phyloP scores from a whole-genome alignment of 1,140 invertebrate species.

The Saccostrea glomerata region DNA sequence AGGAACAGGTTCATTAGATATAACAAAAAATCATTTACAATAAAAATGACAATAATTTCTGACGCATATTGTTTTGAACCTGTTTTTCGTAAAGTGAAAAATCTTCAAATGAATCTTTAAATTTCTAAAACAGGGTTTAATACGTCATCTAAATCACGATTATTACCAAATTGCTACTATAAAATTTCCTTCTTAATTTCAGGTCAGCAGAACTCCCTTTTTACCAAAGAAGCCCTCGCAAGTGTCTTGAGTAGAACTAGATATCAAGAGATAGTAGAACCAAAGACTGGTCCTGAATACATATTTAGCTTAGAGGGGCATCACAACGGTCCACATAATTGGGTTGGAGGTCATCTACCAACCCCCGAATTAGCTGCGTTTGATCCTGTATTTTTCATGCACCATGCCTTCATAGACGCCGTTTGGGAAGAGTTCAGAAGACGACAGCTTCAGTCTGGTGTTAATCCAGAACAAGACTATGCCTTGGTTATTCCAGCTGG shows the following conservation, averaged over 20 bases:
- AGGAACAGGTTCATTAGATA: not conserved
- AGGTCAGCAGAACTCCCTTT: not conserved
- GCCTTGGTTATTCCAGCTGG: not conserved
- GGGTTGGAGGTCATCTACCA: constrained; percentile 65
- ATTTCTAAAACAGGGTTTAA: no score
- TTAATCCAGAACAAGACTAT: constrained; percentile 59
- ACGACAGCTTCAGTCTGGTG: constrained; percentile 26
- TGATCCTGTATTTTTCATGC: constrained; percentile 77
- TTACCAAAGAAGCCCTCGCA: constrained; percentile 52
- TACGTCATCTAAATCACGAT: no score
- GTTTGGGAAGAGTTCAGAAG: constrained; percentile 63
- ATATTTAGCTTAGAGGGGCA: constrained; percentile 59
- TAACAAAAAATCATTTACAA: no score
- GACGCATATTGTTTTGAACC: not conserved
- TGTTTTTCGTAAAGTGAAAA: no score
- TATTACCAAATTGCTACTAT: no score
- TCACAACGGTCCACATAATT: constrained; percentile 64
- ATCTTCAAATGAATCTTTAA: no score
- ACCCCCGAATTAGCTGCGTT: constrained; percentile 68
- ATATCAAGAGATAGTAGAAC: constrained; percentile 53
- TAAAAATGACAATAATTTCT: no score
- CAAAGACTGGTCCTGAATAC: constrained; percentile 29
- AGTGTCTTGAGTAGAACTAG: constrained; percentile 42
- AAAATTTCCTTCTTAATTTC: not conserved
- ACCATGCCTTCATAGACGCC: constrained; percentile 77